Evolutionary conservation across 2,113 vertebrate species (phyloP).

Genomic region (Micronycteris hirsuta): DNA sequence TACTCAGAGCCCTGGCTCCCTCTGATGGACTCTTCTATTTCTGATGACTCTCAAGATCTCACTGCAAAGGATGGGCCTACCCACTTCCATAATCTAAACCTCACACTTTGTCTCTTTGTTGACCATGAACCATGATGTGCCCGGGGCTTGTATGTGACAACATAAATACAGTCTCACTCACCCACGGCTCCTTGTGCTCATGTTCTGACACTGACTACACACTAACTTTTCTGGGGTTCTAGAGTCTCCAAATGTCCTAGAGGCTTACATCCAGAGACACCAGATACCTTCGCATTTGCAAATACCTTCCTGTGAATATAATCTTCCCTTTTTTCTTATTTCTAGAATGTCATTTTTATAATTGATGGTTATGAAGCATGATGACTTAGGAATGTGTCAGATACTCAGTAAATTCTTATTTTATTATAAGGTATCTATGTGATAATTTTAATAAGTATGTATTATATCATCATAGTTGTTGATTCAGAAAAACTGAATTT

Average conservation of each 20-base stretch:
- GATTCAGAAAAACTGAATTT: background rate
- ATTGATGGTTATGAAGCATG: too few species aligned
- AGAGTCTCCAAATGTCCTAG: background rate
- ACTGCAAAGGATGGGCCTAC: fast-evolving
- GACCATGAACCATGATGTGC: fast-evolving
- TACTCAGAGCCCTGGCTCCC: fast-evolving
- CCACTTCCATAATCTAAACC: fast-evolving
- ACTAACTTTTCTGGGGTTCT: background rate
- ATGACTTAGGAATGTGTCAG: background rate
- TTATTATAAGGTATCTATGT: background rate
- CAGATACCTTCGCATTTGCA: background rate
- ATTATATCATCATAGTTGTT: background rate
- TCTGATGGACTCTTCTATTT: fast-evolving
- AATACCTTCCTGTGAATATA: fast-evolving
- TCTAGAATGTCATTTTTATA: background rate
- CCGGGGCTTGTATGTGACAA: fast-evolving
- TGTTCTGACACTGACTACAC: fast-evolving
- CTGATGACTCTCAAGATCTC: background rate
- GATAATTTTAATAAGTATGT: background rate
- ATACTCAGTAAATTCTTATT: background rate
- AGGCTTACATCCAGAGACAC: background rate
- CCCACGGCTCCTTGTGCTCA: fast-evolving
- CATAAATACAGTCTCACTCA: fast-evolving
- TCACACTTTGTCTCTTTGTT: background rate
- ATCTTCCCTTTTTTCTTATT: background rate